Base-by-base conservation (phyloP, 2,888 invertebrate species). In the Philereme transversata region DNA sequence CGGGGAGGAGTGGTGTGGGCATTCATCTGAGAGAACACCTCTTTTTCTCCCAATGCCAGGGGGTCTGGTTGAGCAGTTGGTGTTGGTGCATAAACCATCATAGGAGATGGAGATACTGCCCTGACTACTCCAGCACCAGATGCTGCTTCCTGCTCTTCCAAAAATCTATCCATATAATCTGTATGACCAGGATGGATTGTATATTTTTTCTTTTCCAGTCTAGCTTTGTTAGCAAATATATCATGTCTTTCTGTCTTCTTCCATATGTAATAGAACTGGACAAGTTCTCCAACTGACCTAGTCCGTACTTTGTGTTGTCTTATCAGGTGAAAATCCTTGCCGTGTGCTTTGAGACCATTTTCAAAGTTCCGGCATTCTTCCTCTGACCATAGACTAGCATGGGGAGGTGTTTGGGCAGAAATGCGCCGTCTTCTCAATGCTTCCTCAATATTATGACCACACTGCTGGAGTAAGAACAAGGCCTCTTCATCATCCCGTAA, bases 171-270 rank as follows among this genome's bases (percentile, higher is more conserved):
- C 97, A 98, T 97, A 81, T 97, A 97, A 88, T 98, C 98, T 61
- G 98, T 98, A 71, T 97, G 96, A 54, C 97, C 98, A 5, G 98
- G 98, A 89, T 98, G 97, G 50, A 98, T 86, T 5, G 96, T 96
- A 82, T 98, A 98, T 82, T 98, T 98, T 83, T 97, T 97, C 90
- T 98, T 98, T 79, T 98, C 98, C 71, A 98, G 86, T 52, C 97
- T 93, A 7, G 96, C 96, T 86, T 97, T 97, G 81, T 97, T 97
- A 0, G 98, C 98, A 82, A 96, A 96, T 75, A 96, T 96, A 88
- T 99, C 99, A 86, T 99, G 98, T 11, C 99, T 94, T 81, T 99
- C 99, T 35, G 99, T 99, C 88, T 99, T 99, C 89, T 99, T 99
- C 99, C 99, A 99, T 57, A 99, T 94, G 77, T 97, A 97, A 86